phyloP scores from a whole-genome alignment of 1,140 invertebrate species.

The Hycleus phaleratus region DNA sequence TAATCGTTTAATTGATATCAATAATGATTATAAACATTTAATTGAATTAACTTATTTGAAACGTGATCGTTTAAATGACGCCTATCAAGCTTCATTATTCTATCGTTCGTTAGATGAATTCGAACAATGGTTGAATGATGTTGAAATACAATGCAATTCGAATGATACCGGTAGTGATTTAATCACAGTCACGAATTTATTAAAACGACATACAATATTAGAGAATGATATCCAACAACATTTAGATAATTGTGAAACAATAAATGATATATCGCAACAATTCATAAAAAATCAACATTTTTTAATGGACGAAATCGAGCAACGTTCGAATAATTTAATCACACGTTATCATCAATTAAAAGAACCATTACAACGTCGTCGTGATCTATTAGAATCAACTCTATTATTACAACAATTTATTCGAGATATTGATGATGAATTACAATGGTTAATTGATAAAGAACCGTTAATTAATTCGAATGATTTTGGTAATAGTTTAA shows the following conservation, averaged over 20 bases:
- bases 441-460: constrained; percentile 79
- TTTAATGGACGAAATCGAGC: constrained; percentile 75
- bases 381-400: constrained; percentile 85
- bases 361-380: constrained; percentile 81
- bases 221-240: constrained; percentile 76
- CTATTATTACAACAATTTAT: constrained; percentile 76
- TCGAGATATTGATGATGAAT: constrained; percentile 78
- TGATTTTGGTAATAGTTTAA: constrained; percentile 65
- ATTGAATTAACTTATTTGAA: constrained; percentile 74
- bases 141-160: constrained; percentile 67
- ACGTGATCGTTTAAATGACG: constrained; percentile 83
- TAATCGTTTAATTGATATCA: constrained; percentile 71
- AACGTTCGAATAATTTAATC: constrained; percentile 59
- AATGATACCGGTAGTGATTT: constrained; percentile 58
- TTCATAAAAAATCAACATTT: constrained; percentile 74
- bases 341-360: constrained; percentile 74
- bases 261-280: constrained; percentile 65
- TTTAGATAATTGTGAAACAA: constrained; percentile 65
- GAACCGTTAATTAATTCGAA: constrained; percentile 73
- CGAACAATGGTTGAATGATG: constrained; percentile 82
- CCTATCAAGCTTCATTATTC: constrained; percentile 83
- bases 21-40: constrained; percentile 76
- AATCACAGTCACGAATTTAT: constrained; percentile 69
- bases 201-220: constrained; percentile 78
- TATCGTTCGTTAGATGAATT: constrained; percentile 81